phyloP scores from a whole-genome alignment of 2,888 invertebrate species.

The Calephelis perditalis region DNA sequence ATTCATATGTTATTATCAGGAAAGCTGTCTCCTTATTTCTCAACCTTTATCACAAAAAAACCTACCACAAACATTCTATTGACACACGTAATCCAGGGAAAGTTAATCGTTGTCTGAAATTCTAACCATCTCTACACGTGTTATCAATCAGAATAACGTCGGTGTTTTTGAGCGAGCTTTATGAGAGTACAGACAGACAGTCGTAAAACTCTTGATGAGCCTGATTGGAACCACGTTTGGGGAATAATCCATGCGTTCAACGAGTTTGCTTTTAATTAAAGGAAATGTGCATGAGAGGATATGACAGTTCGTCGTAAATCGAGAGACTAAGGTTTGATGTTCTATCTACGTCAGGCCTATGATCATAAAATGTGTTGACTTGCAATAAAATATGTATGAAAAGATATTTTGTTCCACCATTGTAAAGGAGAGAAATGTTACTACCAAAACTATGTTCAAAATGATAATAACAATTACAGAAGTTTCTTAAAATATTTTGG shows the following conservation, averaged over 20 bases:
- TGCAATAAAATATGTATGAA: too few relatives aligned
- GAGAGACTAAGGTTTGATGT: slow-evolving; percentile 14
- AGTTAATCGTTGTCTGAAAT: slow-evolving; percentile 24
- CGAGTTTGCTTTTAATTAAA: slow-evolving; percentile 65
- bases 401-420: too few relatives aligned
- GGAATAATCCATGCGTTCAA: slow-evolving; percentile 46
- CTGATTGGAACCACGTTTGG: slow-evolving; percentile 71
- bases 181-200: slow-evolving; percentile 60
- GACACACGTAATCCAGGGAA: neutral
- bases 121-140: slow-evolving; percentile 50
- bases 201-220: slow-evolving; percentile 61
- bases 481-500: too few relatives aligned
- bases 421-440: too few relatives aligned
- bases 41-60: too few relatives aligned
- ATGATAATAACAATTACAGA: too few relatives aligned
- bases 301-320: slow-evolving; percentile 25
- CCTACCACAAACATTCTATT: neutral
- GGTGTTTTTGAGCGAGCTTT: slow-evolving; percentile 58
- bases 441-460: too few relatives aligned
- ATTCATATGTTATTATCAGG: too few relatives aligned
- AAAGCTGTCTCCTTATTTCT: too few relatives aligned
- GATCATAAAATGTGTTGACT: neutral
- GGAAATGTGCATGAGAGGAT: slow-evolving; percentile 40
- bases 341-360: slow-evolving; percentile 4
- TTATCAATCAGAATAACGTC: slow-evolving; percentile 59